Conservation (phyloP, 1,140 invertebrate genomes). For the Meloidogyne hapla region DNA sequence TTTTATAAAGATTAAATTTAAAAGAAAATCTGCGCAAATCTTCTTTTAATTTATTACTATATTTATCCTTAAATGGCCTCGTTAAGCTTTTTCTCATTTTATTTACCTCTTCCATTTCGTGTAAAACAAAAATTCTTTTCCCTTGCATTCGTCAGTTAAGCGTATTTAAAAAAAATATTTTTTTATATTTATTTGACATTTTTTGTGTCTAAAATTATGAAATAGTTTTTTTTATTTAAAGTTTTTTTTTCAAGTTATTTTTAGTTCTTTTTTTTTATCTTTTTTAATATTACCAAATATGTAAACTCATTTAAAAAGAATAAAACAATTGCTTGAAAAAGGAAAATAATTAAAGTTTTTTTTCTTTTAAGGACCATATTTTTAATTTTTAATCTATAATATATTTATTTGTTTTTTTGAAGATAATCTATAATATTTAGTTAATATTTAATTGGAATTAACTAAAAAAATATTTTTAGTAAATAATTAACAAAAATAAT, state of each 20-base stretch:
- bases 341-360: too few species aligned
- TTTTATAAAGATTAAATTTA: neutral
- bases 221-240: neutral
- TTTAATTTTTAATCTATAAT: too few species aligned
- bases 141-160: neutral
- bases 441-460: too few species aligned
- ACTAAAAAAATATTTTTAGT: too few species aligned
- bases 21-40: neutral
- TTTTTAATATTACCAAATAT: too few species aligned
- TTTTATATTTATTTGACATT: neutral
- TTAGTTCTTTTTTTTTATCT: neutral
- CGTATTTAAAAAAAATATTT: neutral
- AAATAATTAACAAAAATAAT: too few species aligned
- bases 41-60: neutral
- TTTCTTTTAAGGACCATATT: too few species aligned
- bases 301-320: too few species aligned
- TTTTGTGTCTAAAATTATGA: neutral
- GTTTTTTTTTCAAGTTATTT: neutral
- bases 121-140: neutral
- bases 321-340: too few species aligned
- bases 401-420: constrained; percentile 4
- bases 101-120: neutral
- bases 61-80: neutral
- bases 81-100: neutral
- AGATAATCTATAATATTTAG: too few species aligned